Base-by-base conservation (phyloP, 1,140 invertebrate species). In the Bombus balteatus region DNA sequence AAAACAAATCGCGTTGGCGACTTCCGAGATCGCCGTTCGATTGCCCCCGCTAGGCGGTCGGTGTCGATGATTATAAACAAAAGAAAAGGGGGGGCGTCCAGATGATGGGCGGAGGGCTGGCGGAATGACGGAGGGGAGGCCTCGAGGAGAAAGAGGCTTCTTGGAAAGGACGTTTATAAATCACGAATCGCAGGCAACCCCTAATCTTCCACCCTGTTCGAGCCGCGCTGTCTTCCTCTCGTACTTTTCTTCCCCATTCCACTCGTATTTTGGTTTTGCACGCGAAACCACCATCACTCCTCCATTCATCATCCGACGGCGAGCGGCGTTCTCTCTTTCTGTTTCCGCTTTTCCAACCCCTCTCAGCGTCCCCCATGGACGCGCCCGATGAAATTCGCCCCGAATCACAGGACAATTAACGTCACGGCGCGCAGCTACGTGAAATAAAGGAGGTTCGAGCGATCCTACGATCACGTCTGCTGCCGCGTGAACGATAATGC, bases 241-340 rank as follows among this genome's bases (percentile, higher is more conserved):
- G 81, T 86, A 87, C 86, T 89, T 90, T 84, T 87, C 88, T 87
- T 90, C 88, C 88, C 73, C 86, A 76, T 84, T 90, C 86, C 77
- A 53, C 34, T 81, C 68, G 89, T 74, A 89, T 90, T 91, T 90
- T 90, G 84, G 89, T 90, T 89, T 93, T 91, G 91, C 94, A 94
- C 94, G 94, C 94, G 93, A 95, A 95, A 94, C 90, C 90, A 93
- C 94, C 94, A 94, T 94, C 93, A 92, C 91, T 92, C 87, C 91
- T 89, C 93, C 93, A 95, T 95, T 95, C 94, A 94, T 95, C 94
- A 95, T 94, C 89, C 89, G 83, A 66, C 79, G 78, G 82, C 85
- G 74, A 78, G 82, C 89, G 70, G 82, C 83, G 73, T 91, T 90
- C 89, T 91, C 82, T 66, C 80, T 72, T 71, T 78, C 83, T 77